Evolutionary conservation across 53 echinoderm and acorn worm genomes (phyloP).

Genomic region (Crossaster papposus): DNA sequence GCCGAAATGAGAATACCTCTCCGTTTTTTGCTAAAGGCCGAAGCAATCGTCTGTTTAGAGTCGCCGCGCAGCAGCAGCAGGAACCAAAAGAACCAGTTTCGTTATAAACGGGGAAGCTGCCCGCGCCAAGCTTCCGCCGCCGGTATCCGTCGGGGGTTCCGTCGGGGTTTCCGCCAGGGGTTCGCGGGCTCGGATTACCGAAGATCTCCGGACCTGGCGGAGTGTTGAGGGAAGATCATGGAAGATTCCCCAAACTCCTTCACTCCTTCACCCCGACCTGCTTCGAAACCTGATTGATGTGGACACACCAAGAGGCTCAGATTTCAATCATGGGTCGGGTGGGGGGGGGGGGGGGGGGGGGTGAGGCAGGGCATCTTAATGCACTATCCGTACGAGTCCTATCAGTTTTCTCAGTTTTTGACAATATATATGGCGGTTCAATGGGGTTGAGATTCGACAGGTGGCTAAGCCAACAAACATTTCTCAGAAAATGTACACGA

Average conservation of each 20-base stretch:
- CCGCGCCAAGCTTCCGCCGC: not conserved
- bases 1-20: no score
- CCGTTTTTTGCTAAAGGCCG: no score
- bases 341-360: no score
- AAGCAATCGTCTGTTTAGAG: not conserved
- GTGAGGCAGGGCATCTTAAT: no score
- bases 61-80: not conserved
- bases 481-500: no score
- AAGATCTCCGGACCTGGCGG: not conserved
- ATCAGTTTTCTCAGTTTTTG: not conserved
- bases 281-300: not conserved
- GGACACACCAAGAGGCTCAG: not conserved
- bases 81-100: not conserved
- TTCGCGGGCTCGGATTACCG: not conserved
- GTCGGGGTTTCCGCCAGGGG: not conserved
- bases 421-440: no score
- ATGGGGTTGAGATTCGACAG: no score
- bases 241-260: not conserved
- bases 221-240: not conserved
- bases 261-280: not conserved
- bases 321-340: not conserved
- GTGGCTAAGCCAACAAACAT: no score
- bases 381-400: not conserved
- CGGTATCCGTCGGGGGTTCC: not conserved
- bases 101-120: not conserved